Conservation (phyloP, 1,140 invertebrate species). For the Dermatophagoides farinae region DNA sequence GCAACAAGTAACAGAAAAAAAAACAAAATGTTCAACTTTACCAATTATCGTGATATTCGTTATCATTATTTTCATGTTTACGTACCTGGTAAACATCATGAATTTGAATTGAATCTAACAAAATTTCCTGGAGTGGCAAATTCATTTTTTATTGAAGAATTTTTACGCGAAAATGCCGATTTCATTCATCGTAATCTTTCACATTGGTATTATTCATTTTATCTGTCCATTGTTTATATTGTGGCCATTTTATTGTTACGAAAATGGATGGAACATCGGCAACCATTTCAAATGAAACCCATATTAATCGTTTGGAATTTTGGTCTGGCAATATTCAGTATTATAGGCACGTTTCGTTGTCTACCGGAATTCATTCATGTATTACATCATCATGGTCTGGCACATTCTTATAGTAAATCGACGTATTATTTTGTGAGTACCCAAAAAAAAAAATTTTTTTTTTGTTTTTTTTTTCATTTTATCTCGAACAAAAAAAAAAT, state of each 20-base stretch:
- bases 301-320: slow-evolving; percentile 12
- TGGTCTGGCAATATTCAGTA: slow-evolving; percentile 7
- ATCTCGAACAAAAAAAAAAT: too few species aligned
- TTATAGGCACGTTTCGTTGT: slow-evolving; percentile 12
- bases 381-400: not conserved
- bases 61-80: slow-evolving; percentile 2
- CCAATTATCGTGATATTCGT: not conserved
- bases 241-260: not conserved
- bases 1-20: too few species aligned
- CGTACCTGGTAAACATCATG: not conserved
- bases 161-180: not conserved
- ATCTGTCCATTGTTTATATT: not conserved
- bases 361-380: slow-evolving; percentile 9
- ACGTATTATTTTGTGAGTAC: slow-evolving; percentile 9
- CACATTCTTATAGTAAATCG: not conserved
- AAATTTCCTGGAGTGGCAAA: not conserved
- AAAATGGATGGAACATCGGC: not conserved
- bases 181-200: not conserved
- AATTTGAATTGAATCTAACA: not conserved
- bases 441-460: not conserved
- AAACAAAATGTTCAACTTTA: not conserved
- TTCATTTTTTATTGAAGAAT: slow-evolving; percentile 2
- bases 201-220: slow-evolving; percentile 3
- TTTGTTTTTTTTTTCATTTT: not conserved
- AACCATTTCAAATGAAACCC: slow-evolving; percentile 46